Conservation (phyloP, 2,113 vertebrate species). For the Lutjanus erythropterus region DNA sequence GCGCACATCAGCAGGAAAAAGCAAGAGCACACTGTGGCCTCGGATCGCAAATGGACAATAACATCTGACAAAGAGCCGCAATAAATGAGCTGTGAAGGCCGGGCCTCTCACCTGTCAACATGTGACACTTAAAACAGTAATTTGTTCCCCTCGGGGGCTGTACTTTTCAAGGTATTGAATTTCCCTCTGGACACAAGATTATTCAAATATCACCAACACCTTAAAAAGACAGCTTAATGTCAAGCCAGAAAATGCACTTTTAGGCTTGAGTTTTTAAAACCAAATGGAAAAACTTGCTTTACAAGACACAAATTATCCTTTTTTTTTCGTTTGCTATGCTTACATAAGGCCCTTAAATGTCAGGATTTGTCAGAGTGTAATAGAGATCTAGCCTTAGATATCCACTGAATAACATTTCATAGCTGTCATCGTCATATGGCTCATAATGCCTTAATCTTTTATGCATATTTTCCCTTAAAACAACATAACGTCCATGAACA, state of each 20-base stretch:
- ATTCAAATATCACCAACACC: slow-evolving; percentile 51
- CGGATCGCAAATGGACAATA: slow-evolving; percentile 54
- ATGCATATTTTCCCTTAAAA: slow-evolving; percentile 77
- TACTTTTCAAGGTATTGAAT: slow-evolving; percentile 67
- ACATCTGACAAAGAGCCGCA: slow-evolving; percentile 66
- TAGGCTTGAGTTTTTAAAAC: neutral
- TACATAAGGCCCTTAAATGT: slow-evolving; percentile 6
- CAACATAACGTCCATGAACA: slow-evolving; percentile 79
- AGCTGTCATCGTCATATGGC: slow-evolving; percentile 66
- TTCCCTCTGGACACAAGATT: slow-evolving; percentile 59
- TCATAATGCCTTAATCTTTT: slow-evolving; percentile 76
- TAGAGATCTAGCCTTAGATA: slow-evolving; percentile 61
- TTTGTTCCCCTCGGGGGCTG: slow-evolving; percentile 53
- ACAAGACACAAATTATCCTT: neutral
- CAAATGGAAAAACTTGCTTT: neutral
- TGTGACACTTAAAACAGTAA: slow-evolving; percentile 78
- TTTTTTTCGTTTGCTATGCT: neutral
- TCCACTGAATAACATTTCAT: slow-evolving; percentile 63
- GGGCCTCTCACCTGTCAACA: slow-evolving; percentile 78
- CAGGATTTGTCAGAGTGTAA: slow-evolving; percentile 54
- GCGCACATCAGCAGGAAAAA: slow-evolving; percentile 9
- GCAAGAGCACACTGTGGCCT: neutral
- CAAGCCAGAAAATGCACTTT: slow-evolving; percentile 14
- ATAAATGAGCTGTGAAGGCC: slow-evolving; percentile 80
- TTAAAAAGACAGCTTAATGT: slow-evolving; percentile 31